Conservation (phyloP, 2,888 invertebrate species). For the Quadriops clusia region DNA sequence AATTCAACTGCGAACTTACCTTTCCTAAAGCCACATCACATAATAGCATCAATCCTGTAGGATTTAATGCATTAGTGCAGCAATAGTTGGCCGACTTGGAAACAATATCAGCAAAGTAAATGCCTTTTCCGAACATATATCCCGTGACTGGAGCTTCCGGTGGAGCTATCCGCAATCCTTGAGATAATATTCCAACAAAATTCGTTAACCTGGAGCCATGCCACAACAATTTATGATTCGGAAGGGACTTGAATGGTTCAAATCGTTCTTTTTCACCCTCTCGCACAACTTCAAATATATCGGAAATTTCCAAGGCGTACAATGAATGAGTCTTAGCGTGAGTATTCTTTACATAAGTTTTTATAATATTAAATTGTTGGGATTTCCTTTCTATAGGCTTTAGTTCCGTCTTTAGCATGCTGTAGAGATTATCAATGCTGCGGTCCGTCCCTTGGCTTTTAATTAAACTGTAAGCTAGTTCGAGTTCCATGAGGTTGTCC, state of each 20-base stretch:
- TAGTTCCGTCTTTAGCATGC: slow-evolving; percentile 74
- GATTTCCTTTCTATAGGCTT: slow-evolving; percentile 51
- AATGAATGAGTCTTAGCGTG: slow-evolving; percentile 81
- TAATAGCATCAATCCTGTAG: slow-evolving; percentile 73
- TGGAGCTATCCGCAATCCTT: slow-evolving; percentile 90
- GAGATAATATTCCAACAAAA: slow-evolving; percentile 88
- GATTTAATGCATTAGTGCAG: slow-evolving; percentile 53
- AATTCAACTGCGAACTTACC: slow-evolving; percentile 44
- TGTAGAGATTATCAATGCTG: slow-evolving; percentile 69
- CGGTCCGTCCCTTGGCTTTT: slow-evolving; percentile 44
- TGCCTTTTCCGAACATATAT: slow-evolving; percentile 98
- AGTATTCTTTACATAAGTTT: slow-evolving; percentile 77
- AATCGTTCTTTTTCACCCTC: slow-evolving; percentile 66
- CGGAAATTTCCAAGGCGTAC: slow-evolving; percentile 56
- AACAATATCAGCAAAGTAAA: slow-evolving; percentile 98
- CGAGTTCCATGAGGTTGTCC: slow-evolving; percentile 86
- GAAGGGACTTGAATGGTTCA: slow-evolving; percentile 76
- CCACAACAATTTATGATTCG: slow-evolving; percentile 83
- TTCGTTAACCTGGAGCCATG: slow-evolving; percentile 94
- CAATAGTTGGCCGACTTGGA: slow-evolving; percentile 98
- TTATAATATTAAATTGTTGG: slow-evolving; percentile 63
- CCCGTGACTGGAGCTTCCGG: slow-evolving; percentile 93
- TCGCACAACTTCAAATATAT: slow-evolving; percentile 62
- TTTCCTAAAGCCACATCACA: slow-evolving; percentile 94
- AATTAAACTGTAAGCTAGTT: slow-evolving; percentile 85